Percentiles rank a stretch among this genome's conserved stretches.
Conservation (phyloP, 2,113 vertebrate species). For the Amphiprion ocellaris region DNA sequence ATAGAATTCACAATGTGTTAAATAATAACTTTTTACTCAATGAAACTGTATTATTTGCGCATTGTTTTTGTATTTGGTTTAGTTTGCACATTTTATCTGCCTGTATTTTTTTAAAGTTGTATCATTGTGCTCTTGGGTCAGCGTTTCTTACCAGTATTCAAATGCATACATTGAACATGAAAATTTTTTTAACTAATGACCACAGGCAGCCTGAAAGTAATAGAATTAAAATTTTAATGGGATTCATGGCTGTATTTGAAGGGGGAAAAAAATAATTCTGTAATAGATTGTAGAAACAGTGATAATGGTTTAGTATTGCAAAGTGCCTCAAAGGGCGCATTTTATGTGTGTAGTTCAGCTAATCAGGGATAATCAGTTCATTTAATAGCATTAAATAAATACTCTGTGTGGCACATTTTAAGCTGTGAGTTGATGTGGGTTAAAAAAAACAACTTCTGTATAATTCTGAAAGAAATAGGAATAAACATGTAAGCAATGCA, state of each 20-base stretch:
- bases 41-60: not conserved
- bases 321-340: not conserved
- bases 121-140: not conserved
- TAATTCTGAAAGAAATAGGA: not conserved
- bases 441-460: not conserved
- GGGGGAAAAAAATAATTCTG: not conserved
- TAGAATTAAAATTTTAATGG: constrained; percentile 27
- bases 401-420: not conserved
- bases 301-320: not conserved
- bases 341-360: constrained; percentile 13
- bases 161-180: not conserved
- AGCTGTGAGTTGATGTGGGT: not conserved
- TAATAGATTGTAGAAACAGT: constrained; percentile 5
- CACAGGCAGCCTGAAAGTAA: not conserved
- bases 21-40: not conserved
- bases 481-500: not conserved
- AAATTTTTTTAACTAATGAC: constrained; percentile 25
- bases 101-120: not conserved
- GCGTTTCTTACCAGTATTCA: not conserved
- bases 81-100: not conserved
- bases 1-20: not conserved
- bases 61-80: not conserved
- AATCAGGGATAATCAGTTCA: constrained; percentile 1
- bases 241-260: not conserved
- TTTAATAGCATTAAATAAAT: not conserved